A percentile compares a stretch with the other conserved stretches of the same genome.
phyloP scores from a whole-genome alignment of 1,140 invertebrate species.

The Spodoptera frugiperda region DNA sequence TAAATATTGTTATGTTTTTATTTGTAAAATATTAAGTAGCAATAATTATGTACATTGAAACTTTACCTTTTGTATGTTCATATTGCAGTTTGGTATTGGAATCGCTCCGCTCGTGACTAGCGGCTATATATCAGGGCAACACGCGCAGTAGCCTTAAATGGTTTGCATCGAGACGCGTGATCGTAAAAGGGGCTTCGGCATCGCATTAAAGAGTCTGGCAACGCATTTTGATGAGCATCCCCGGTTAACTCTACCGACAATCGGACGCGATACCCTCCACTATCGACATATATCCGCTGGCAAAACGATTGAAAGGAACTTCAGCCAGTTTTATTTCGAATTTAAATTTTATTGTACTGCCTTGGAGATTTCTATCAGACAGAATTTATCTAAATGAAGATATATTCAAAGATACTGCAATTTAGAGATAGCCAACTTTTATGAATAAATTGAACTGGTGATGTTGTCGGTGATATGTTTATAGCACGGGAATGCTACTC shows the following conservation, averaged over 20 bases:
- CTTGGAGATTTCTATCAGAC: constrained; percentile 25
- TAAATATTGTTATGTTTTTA: background rate
- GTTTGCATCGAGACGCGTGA: constrained; percentile 51
- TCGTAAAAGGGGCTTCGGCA: constrained; percentile 55
- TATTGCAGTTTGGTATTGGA: constrained; percentile 41
- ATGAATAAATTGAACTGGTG: constrained; percentile 11
- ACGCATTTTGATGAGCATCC: constrained; percentile 60
- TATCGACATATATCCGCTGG: constrained; percentile 40
- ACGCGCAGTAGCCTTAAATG: constrained; percentile 58
- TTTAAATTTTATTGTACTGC: constrained; percentile 44
- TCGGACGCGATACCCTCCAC: constrained; percentile 52
- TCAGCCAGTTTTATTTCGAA: constrained; percentile 38
- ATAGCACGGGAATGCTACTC: too few relatives aligned
- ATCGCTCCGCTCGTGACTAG: constrained; percentile 52
- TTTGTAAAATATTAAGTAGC: background rate
- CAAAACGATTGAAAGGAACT: constrained; percentile 37
- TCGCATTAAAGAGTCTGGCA: constrained; percentile 55
- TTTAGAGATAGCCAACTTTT: background rate
- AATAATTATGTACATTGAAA: constrained; percentile 21
- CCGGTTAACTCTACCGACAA: constrained; percentile 54
- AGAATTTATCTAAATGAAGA: constrained; percentile 37
- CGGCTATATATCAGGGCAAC: constrained; percentile 52
- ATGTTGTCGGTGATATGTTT: too few relatives aligned
- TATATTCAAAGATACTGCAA: constrained; percentile 24
- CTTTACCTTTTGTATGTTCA: constrained; percentile 34